Base-by-base conservation (phyloP, 2,797 vertebrate genomes). In the Menidia menidia region DNA sequence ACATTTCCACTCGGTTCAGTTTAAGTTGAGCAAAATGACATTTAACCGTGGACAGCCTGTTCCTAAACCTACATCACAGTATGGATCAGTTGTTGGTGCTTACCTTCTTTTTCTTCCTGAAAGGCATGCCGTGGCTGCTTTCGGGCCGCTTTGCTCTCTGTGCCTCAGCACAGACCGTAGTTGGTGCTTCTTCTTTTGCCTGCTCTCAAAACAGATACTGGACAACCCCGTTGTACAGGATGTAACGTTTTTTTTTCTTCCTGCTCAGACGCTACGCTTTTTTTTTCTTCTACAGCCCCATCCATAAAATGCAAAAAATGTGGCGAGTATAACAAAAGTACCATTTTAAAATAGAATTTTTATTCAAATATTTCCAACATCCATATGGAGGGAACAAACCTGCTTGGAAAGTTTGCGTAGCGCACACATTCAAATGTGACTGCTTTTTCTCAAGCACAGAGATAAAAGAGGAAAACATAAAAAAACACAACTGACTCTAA, bases 291-390 rank as follows among this genome's bases (percentile, higher is more conserved):
- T 18, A 2, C 7, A 4, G 1, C 31, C 12, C 15, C 18, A 42
- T 55, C 6, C 0, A 4, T 16, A 4, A 54, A 32, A 15, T 19
- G 31, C 19, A 30, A 31, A 25, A 35, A 63, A 64, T 30, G 3
- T 54, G 19, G 25, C 1, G 12, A 25, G 31, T 12, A 61, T 9
- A 4, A 25, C 56, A 15, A 25, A 32, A 41, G 30, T 13, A 39
- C 18, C 5, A 0, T 12, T 56, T 63, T 67, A 62, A 71, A 83
- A 81, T 77, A 43, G 10, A 52, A 69, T 52, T 15, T 91, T 93
- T 90, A 91, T 92, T 91, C 87, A 86, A 84, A 89, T 33, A 68
- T 39, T 76, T 44, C 50, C 71, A 68, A 90, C 74, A 88, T 69
- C 3, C 43, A 87, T 60, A 71, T 59, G 1, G 63, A 69, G 4